These are phyloP conservation scores for Enteromius paludinosus DNA, from an alignment of 2,797 vertebrate genomes.

Conservation along the genomic window DNA sequence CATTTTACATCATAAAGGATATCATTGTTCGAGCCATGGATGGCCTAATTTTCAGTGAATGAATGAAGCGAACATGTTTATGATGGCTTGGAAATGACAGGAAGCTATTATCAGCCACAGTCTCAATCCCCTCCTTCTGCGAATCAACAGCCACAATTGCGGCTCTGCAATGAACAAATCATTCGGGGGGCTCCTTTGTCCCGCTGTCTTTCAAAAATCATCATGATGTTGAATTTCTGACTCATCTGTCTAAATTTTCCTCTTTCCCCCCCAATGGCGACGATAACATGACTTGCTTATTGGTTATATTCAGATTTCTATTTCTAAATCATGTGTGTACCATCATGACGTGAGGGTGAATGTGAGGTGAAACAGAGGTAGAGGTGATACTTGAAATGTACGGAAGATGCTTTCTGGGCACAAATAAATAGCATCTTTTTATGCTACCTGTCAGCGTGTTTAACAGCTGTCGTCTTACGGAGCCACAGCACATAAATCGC, in stretches of 20 bases:
- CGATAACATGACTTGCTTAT: not conserved
- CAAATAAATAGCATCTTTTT: conserved; percentile 52
- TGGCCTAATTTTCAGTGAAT: conserved; percentile 41
- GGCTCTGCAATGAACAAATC: conserved; percentile 24
- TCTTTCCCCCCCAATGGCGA: not conserved
- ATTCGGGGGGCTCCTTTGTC: not conserved
- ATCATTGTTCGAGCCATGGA: conserved; percentile 14
- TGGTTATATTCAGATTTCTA: not conserved
- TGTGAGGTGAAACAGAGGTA: conserved; percentile 22
- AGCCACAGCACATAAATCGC: conserved; percentile 46
- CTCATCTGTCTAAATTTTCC: conserved; percentile 1
- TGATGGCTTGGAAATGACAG: conserved; percentile 31
- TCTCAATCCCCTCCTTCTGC: conserved; percentile 7
- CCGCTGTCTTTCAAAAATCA: conserved; percentile 13
- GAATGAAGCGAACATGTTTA: not conserved
- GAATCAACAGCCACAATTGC: conserved; percentile 19
- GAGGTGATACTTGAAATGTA: conserved; percentile 6
- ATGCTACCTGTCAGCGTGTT: conserved; percentile 50
- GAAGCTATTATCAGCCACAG: conserved; percentile 38
- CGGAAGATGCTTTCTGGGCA: conserved; percentile 42
- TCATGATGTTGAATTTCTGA: conserved; percentile 17
- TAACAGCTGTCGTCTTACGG: conserved; percentile 50
- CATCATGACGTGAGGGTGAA: not conserved
- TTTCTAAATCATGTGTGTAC: not conserved
- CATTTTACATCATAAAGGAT: conserved; percentile 12